Evolutionary conservation across 2,888 invertebrate genomes (phyloP).

Genomic region (Didymodactylos carnosus): DNA sequence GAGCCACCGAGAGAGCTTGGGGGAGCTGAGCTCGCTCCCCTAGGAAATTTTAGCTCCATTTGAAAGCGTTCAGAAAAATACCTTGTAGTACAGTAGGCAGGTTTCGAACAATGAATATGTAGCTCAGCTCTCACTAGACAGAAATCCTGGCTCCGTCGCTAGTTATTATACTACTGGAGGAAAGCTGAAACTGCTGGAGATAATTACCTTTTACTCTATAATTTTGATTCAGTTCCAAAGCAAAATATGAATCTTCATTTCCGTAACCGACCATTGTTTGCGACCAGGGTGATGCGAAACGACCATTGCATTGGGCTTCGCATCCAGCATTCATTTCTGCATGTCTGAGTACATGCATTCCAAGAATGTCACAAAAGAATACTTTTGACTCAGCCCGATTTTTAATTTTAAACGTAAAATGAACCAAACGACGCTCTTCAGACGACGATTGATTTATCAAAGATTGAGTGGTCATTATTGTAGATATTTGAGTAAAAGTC

Average conservation of each 20-base stretch:
- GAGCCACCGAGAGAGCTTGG: too few species aligned
- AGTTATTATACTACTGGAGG: too few species aligned
- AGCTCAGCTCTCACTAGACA: too few species aligned
- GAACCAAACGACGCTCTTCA: conserved; percentile 48
- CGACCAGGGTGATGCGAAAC: conserved; percentile 51
- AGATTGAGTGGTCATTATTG: neutral
- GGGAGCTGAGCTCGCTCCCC: too few species aligned
- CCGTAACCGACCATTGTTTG: conserved; percentile 99
- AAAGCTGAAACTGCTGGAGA: too few species aligned
- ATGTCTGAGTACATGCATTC: conserved; percentile 87
- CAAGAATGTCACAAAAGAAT: conserved; percentile 70
- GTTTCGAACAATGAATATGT: too few species aligned
- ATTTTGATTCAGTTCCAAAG: conserved; percentile 86
- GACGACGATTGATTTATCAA: neutral
- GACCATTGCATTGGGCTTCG: conserved; percentile 88
- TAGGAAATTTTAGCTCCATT: too few species aligned
- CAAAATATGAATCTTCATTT: conserved; percentile 77
- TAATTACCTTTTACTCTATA: conserved; percentile 51
- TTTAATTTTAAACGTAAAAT: conserved; percentile 87
- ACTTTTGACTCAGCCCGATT: conserved; percentile 61
- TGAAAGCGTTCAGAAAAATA: too few species aligned
- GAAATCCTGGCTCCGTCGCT: too few species aligned
- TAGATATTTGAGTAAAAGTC: too few species aligned
- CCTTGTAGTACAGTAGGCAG: too few species aligned
- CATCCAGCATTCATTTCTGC: conserved; percentile 93